These are phyloP conservation scores for Amblyjoppa fuscipennis DNA, from an alignment of 2,888 invertebrate genomes.

Conservation along the genomic window DNA sequence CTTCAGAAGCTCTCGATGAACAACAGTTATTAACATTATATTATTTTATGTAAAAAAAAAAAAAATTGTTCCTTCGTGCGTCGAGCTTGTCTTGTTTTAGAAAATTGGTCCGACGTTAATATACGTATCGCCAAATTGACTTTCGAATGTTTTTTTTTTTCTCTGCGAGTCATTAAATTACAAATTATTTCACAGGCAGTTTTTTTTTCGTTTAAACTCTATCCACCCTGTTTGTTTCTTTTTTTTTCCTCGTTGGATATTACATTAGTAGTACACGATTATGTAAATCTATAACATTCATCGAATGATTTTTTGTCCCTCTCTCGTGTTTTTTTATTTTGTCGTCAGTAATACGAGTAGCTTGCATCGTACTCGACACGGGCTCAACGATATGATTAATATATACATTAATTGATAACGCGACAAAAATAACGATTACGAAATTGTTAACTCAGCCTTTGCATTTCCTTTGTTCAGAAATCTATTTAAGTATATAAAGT, in stretches of 20 bases:
- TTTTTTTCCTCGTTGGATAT: conserved; percentile 31
- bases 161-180: conserved; percentile 25
- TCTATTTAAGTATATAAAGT: conserved; percentile 62
- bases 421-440: conserved; percentile 63
- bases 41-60: not conserved
- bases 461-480: conserved; percentile 75
- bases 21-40: conserved; percentile 41
- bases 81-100: conserved; percentile 43
- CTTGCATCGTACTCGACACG: conserved; percentile 21
- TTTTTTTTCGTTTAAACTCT: conserved; percentile 52
- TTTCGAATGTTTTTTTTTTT: conserved; percentile 39
- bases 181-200: conserved; percentile 57
- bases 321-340: conserved; percentile 15
- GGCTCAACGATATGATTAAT: conserved; percentile 52
- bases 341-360: conserved; percentile 47
- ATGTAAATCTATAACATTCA: conserved; percentile 42
- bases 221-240: conserved; percentile 60
- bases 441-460: conserved; percentile 77
- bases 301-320: conserved; percentile 10
- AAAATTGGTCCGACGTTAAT: conserved; percentile 62
- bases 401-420: conserved; percentile 68
- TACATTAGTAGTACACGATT: conserved; percentile 37
- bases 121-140: conserved; percentile 58
- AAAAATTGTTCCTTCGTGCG: conserved; percentile 21
- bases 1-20: conserved; percentile 43